These are phyloP conservation scores for Carabus problematicus DNA, from an alignment of 2,888 invertebrate genomes.

Conservation along the genomic window DNA sequence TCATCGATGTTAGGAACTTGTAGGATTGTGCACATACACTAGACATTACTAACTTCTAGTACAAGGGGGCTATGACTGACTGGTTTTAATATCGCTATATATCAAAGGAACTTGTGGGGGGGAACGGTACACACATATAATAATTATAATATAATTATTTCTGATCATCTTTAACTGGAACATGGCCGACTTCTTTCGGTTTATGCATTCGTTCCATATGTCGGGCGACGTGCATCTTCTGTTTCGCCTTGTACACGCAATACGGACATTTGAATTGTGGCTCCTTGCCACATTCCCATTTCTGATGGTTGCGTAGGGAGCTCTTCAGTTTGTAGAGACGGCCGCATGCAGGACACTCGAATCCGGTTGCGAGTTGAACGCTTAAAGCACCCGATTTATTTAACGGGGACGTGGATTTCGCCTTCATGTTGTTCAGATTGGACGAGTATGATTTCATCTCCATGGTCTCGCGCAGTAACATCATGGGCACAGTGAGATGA, in stretches of 20 bases:
- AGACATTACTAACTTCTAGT: too few relatives aligned
- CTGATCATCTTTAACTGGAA: conserved; percentile 22
- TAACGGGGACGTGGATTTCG: conserved; percentile 20
- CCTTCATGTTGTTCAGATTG: conserved; percentile 13
- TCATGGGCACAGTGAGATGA: conserved; percentile 75
- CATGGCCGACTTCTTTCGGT: conserved; percentile 51
- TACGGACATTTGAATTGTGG: conserved; percentile 84
- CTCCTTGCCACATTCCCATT: conserved; percentile 87
- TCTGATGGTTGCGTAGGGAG: conserved; percentile 82
- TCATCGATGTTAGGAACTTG: neutral
- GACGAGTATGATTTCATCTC: conserved; percentile 26
- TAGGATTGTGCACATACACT: too few relatives aligned
- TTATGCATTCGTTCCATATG: conserved; percentile 86
- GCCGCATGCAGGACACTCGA: conserved; percentile 83
- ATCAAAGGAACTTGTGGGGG: conserved; percentile 30
- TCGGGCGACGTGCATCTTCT: conserved; percentile 84
- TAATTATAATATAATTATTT: conserved; percentile 3
- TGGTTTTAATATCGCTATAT: conserved; percentile 3
- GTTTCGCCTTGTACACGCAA: conserved; percentile 84
- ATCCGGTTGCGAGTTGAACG: conserved; percentile 59
- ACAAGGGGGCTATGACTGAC: conserved; percentile 2
- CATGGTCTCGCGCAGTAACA: conserved; percentile 65
- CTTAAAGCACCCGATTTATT: conserved; percentile 28
- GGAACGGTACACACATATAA: too few relatives aligned
- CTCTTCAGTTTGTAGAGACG: conserved; percentile 87